Conservation (phyloP, 2,888 invertebrate species). For the Lydus trimaculatus region DNA sequence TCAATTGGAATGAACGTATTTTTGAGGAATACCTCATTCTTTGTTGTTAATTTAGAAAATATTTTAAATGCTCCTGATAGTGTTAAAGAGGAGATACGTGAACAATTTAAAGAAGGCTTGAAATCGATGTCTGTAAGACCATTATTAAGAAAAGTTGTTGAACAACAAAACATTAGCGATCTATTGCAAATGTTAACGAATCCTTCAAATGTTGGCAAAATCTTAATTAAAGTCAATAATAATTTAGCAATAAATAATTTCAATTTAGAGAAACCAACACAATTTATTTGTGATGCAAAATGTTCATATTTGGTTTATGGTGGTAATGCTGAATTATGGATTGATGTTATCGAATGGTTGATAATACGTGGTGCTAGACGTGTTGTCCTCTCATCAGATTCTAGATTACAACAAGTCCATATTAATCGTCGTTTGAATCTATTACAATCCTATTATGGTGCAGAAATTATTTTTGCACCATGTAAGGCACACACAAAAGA, state of each 20-base stretch:
- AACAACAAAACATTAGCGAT: constrained; percentile 69
- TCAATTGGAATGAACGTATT: constrained; percentile 77
- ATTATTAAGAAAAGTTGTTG: constrained; percentile 69
- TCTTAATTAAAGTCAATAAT: constrained; percentile 52
- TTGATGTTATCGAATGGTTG: constrained; percentile 79
- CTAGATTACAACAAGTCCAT: constrained; percentile 78
- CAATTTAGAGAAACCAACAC: constrained; percentile 51
- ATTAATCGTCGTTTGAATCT: constrained; percentile 52
- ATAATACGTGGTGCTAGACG: constrained; percentile 82
- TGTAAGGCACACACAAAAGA: constrained; percentile 51
- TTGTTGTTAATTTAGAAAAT: constrained; percentile 77
- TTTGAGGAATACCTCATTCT: constrained; percentile 79
- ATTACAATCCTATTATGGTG: constrained; percentile 50
- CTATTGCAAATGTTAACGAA: constrained; percentile 65
- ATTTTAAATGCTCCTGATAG: constrained; percentile 65
- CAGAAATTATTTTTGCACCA: constrained; percentile 50
- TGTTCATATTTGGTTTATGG: constrained; percentile 55
- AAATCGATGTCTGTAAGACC: constrained; percentile 72
- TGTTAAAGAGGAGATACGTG: constrained; percentile 65
- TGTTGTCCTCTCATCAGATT: constrained; percentile 80
- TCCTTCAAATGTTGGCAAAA: constrained; percentile 51
- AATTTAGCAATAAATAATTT: constrained; percentile 50
- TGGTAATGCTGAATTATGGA: constrained; percentile 54
- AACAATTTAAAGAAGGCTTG: constrained; percentile 71
- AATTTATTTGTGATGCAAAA: constrained; percentile 54